phyloP scores from a whole-genome alignment of 2,888 invertebrate genomes.

The Ormyrus nitidulus region DNA sequence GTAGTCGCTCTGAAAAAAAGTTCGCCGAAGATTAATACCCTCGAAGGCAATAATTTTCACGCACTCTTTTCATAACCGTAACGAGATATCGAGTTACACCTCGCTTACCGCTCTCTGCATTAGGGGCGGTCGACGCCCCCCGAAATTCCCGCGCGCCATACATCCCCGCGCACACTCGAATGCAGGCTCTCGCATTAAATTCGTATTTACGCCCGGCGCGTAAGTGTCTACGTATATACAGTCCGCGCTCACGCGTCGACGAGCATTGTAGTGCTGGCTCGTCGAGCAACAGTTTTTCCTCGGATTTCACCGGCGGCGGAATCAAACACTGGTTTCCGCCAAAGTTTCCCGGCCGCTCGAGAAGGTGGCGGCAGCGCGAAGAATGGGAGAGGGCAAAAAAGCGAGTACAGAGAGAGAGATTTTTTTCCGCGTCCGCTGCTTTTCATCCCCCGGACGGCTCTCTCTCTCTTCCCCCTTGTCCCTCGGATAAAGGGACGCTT shows the following conservation, averaged over 20 bases:
- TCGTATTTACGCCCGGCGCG: slow-evolving; percentile 8
- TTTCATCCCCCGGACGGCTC: not conserved
- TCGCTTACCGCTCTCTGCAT: not conserved
- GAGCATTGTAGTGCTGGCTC: too few relatives aligned
- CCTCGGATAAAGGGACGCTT: slow-evolving; percentile 16
- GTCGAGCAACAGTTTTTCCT: not conserved
- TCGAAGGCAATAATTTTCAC: slow-evolving; percentile 49
- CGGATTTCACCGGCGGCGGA: not conserved
- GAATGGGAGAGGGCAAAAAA: slow-evolving; percentile 20
- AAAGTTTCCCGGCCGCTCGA: slow-evolving; percentile 12
- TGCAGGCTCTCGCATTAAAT: slow-evolving; percentile 26
- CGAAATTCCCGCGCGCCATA: slow-evolving; percentile 24
- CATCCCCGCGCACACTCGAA: not conserved
- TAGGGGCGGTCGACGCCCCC: slow-evolving; percentile 31
- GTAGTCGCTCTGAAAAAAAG: slow-evolving; percentile 16
- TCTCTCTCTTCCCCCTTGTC: not conserved
- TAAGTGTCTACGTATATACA: not conserved
- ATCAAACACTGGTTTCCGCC: not conserved
- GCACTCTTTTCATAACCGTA: slow-evolving; percentile 38
- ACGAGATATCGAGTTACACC: slow-evolving; percentile 47
- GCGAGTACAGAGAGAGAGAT: not conserved
- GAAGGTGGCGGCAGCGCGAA: not conserved
- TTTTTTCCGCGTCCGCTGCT: not conserved
- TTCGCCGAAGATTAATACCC: slow-evolving; percentile 43
- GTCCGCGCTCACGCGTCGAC: not conserved